A percentile compares a stretch with the other conserved stretches of the same genome.
Conservation (phyloP, 2,113 vertebrate genomes). For the Stomatorhinus ivindoensis region DNA sequence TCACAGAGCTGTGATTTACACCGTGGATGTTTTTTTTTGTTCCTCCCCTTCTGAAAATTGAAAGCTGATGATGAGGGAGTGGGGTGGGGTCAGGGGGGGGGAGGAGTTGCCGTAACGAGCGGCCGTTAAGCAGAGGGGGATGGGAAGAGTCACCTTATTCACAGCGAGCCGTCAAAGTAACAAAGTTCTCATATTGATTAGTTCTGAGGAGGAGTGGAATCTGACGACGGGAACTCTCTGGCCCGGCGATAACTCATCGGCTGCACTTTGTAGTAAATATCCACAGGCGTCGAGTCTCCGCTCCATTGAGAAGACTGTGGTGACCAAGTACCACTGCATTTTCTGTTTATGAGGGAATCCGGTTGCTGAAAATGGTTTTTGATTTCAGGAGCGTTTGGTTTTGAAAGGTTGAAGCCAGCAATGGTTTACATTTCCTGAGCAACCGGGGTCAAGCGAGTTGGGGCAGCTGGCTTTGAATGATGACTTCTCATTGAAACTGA, state of each 20-base stretch:
- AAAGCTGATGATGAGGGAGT: neutral
- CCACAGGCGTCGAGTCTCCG: neutral
- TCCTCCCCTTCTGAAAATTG: neutral
- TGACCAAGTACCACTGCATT: neutral
- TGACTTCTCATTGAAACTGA: neutral
- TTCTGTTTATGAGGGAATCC: neutral
- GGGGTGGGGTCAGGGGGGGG: neutral
- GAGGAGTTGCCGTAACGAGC: neutral
- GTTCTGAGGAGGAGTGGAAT: neutral
- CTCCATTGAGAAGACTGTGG: neutral
- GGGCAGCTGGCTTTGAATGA: neutral
- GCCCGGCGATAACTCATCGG: neutral
- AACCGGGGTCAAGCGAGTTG: neutral
- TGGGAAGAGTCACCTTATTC: neutral
- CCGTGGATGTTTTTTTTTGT: neutral
- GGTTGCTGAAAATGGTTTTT: constrained; percentile 1
- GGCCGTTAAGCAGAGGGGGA: neutral
- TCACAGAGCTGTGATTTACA: constrained; percentile 9
- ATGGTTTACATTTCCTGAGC: neutral
- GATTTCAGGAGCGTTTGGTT: neutral
- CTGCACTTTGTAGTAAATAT: neutral
- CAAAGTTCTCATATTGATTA: constrained; percentile 1
- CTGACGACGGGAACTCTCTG: neutral
- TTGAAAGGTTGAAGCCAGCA: neutral
- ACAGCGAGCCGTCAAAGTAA: neutral